phyloP scores from a whole-genome alignment of 2,888 invertebrate genomes.

The Trichopria drosophilae region DNA sequence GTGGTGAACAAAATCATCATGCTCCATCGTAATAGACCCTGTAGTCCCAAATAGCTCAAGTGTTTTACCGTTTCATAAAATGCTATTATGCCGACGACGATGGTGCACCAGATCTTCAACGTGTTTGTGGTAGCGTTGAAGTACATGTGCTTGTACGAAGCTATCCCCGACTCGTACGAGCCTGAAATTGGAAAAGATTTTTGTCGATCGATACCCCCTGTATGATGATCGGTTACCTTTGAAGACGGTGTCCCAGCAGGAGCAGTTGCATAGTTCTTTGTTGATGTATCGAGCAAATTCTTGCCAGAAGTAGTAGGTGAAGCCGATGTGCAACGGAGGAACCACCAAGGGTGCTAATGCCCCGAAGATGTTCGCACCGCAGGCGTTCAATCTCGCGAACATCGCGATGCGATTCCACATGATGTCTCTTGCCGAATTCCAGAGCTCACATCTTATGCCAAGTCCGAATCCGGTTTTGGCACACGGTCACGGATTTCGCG shows the following conservation, averaged over 20 bases:
- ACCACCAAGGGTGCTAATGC: conserved; percentile 56
- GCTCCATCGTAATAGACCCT: conserved; percentile 62
- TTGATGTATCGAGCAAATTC: conserved; percentile 69
- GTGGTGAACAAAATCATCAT: conserved; percentile 67
- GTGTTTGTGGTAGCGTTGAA: conserved; percentile 70
- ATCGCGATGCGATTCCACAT: too few relatives aligned
- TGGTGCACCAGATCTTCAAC: conserved; percentile 68
- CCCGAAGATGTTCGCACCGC: conserved; percentile 51
- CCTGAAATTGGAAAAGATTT: conserved; percentile 54
- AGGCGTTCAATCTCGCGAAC: conserved; percentile 47
- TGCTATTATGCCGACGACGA: conserved; percentile 64
- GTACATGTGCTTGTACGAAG: conserved; percentile 72
- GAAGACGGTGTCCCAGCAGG: conserved; percentile 78
- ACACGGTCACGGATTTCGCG: too few relatives aligned
- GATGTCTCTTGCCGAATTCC: too few relatives aligned
- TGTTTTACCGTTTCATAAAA: conserved; percentile 67
- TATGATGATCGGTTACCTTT: conserved; percentile 62
- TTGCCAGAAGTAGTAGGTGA: conserved; percentile 69
- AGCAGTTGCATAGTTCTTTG: conserved; percentile 68
- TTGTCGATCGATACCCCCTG: not conserved
- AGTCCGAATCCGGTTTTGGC: too few relatives aligned
- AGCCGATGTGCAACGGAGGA: conserved; percentile 67
- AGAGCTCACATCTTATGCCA: too few relatives aligned
- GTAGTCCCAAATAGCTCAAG: conserved; percentile 61
- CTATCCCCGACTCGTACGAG: conserved; percentile 71